Evolutionary conservation across 2,888 invertebrate genomes (phyloP).

Genomic region (Oxyscelio sp.): DNA sequence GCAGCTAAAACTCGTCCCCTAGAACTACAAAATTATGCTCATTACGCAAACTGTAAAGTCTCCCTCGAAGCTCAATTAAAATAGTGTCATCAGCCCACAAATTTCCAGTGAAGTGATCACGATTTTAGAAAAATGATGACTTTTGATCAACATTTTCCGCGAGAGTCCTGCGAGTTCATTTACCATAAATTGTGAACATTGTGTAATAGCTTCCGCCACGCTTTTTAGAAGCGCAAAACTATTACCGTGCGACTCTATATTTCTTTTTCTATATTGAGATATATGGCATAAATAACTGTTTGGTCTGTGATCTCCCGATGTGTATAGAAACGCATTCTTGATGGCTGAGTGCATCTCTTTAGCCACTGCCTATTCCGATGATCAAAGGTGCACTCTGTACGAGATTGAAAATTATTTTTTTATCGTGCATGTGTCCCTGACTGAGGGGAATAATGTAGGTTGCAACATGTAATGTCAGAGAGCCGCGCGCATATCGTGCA

Average conservation of each 20-base stretch:
- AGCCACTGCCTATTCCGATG: conserved; percentile 68
- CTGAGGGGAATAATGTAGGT: conserved; percentile 69
- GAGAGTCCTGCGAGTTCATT: too few species aligned
- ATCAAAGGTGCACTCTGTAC: conserved; percentile 72
- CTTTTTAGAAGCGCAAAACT: conserved; percentile 9
- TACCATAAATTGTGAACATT: not conserved
- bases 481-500: conserved; percentile 41
- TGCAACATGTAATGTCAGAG: conserved; percentile 54
- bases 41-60: too few species aligned
- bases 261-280: conserved; percentile 27
- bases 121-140: too few species aligned
- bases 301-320: conserved; percentile 61
- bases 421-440: conserved; percentile 67
- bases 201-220: not conserved
- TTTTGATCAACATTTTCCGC: too few species aligned
- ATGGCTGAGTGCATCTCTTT: conserved; percentile 72
- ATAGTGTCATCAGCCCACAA: too few species aligned
- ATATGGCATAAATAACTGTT: conserved; percentile 59
- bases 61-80: too few species aligned
- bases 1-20: too few species aligned
- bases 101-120: too few species aligned
- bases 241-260: conserved; percentile 2
- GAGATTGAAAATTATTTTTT: conserved; percentile 76
- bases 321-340: conserved; percentile 63
- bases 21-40: too few species aligned